Evolutionary conservation across 2,797 vertebrate genomes (phyloP).

Genomic region (Lepidocolaptes lacrymiger): DNA sequence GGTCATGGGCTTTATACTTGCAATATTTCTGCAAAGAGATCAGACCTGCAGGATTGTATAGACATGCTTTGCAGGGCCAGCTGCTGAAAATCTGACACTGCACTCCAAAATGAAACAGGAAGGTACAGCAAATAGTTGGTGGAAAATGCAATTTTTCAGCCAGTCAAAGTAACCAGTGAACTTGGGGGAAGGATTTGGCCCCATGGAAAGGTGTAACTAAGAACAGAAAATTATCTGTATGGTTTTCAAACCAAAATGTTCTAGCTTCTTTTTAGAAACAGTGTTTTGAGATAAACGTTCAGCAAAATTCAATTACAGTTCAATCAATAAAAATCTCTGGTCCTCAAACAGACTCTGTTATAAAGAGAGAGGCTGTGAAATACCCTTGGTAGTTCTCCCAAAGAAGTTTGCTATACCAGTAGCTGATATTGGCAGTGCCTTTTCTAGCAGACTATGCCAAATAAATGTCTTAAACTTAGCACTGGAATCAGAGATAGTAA

Average conservation of each 20-base stretch:
- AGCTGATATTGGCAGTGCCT: background rate
- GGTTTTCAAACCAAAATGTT: background rate
- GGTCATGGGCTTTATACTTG: background rate
- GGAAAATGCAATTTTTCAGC: background rate
- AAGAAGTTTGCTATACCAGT: background rate
- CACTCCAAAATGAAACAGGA: background rate
- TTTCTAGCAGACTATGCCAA: slow-evolving; percentile 19
- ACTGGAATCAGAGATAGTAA: slow-evolving; percentile 43
- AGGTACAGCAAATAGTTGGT: background rate
- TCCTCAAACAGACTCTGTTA: background rate
- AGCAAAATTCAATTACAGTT: slow-evolving; percentile 36
- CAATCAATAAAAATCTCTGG: background rate
- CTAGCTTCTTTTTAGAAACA: background rate
- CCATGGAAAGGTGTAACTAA: background rate
- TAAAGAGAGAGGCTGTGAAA: background rate
- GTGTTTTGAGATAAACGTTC: background rate
- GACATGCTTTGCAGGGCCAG: background rate
- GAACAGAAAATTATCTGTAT: background rate
- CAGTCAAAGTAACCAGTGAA: background rate
- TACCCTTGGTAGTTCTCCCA: background rate
- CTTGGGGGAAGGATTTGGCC: background rate
- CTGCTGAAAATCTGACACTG: background rate
- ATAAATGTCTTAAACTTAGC: slow-evolving; percentile 25
- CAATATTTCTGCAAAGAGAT: background rate
- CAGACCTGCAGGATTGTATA: background rate